Evolutionary conservation across 2,113 vertebrate species (phyloP), one percentile per base, ranked within the genome.

Genomic region (Chaetops frenatus): DNA sequence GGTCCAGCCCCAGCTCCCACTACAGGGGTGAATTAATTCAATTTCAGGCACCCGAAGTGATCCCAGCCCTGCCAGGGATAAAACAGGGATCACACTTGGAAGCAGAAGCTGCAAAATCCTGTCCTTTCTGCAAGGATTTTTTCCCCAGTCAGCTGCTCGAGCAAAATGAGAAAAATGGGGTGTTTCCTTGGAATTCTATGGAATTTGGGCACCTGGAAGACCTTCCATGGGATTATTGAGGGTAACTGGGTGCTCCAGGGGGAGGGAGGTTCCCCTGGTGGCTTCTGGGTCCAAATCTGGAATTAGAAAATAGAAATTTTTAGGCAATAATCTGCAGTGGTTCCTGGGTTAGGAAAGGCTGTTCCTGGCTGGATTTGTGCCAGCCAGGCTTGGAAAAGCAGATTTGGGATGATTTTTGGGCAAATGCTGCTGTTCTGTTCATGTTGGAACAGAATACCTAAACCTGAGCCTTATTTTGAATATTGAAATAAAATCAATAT

Each of bases 401-500:
- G 54, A 47, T 74, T 58, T 74, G 33, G 42, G 42, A 6, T 13
- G 71, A 23, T 35, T 36, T 58, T 12, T 14, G 21, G 53, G 42
- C 17, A 13, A 17, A 10, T 29, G 54, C 40, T 45, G 40, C 25
- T 23, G 42, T 3, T 22, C 6, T 8, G 8, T 4, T 45, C 14
- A 2, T 0, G 1, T 5, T 11, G 25, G 16, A 18, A 17, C 19
- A 12, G 19, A 3, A 23, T 2, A 29, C 4, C 42, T 42, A 8
- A 21, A 21, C 33, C 33, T 3, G 1, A 24, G 2, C 2, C 10
- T 13, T 10, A 1, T 23, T 35, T 12, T 9, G 54, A 12, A 28
- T 35, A 16, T 23, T 29, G 54, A 47, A 62, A 76, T 60, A 19
- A 61, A 77, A 62, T 20, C 23, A 13, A n/a, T 12, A 40, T 51